Evolutionary conservation across 2,797 vertebrate species (phyloP).

Genomic region (Pangasius sanitwongsei): DNA sequence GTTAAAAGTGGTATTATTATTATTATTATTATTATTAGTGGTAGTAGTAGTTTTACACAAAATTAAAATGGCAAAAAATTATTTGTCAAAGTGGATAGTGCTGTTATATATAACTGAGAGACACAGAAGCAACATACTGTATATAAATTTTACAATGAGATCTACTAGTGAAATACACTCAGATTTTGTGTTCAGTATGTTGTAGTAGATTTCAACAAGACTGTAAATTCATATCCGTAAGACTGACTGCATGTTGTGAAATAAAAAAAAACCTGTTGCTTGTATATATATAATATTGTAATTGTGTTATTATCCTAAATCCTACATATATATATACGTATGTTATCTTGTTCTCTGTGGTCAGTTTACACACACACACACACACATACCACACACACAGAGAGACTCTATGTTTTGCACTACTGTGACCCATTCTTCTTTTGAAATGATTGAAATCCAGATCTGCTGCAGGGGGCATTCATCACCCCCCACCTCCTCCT

Average conservation of each 20-base stretch:
- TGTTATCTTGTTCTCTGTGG: neutral
- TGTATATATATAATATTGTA: neutral
- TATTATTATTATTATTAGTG: neutral
- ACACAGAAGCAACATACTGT: neutral
- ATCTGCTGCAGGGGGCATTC: slow-evolving; percentile 44
- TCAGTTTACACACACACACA: neutral
- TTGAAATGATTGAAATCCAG: slow-evolving; percentile 45
- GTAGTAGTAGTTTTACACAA: neutral
- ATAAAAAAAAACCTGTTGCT: neutral
- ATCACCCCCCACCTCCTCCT: slow-evolving; percentile 66
- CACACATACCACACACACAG: neutral
- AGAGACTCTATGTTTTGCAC: slow-evolving; percentile 16
- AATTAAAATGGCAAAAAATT: neutral
- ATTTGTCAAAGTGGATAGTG: neutral
- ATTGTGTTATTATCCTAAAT: neutral
- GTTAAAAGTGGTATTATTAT: neutral
- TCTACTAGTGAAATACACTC: neutral
- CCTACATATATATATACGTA: neutral
- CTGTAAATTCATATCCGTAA: neutral
- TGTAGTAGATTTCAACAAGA: neutral
- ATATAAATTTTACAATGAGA: neutral
- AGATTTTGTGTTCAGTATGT: neutral
- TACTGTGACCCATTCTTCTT: slow-evolving; percentile 33
- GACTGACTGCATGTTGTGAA: neutral
- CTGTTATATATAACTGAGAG: neutral